Evolutionary conservation across 2,888 invertebrate species (phyloP), one percentile per base, ranked within the genome.

Genomic region (Desoria tigrina): DNA sequence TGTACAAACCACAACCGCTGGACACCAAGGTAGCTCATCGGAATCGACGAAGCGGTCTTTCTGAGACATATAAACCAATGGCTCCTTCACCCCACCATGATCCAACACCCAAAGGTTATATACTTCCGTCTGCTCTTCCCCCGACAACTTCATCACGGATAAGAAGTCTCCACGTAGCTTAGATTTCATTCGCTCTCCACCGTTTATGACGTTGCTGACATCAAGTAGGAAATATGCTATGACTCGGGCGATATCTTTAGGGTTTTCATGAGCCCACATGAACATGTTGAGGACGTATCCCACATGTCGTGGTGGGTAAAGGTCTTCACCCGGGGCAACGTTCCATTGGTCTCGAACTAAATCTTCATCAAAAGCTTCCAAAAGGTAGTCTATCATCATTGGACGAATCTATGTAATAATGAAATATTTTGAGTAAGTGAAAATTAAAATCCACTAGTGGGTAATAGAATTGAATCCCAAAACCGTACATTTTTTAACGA

Each of bases 191-290:
- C n/a, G n/a, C n/a, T 61, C 51, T 67, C 67, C 7, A 42, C 51
- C 7, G 32, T 49, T 26, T n/a, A 28, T 24, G 26, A 49, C 18
- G n/a, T 49, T 45, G 24, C 51, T 54, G 14, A 69, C 57, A 62
- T 76, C 76, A 14, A 75, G 58, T 9, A 76, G 63, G 27, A 73
- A 76, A 49, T 76, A 76, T 50, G 71, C 71, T 14, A 75, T 68
- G 6, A 76, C 66, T 2, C 75, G 69, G 18, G 74, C 63, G 26
- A 75, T 62, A 9, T 69, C 65, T 55, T 67, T 69, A 0, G 66
- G 65, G 32, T 75, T 71, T 14, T 62, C 65, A 42, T 72, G 63
- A 21, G 51, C 59, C 73, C 72, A 73, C 69, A 76, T 63, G 18
- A 75, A 68, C 72, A 76, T 71, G 27, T 75, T 74, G 9, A 72